These are phyloP conservation scores for Bombus waltoni DNA, from an alignment of 1,140 invertebrate species.

Conservation along the genomic window DNA sequence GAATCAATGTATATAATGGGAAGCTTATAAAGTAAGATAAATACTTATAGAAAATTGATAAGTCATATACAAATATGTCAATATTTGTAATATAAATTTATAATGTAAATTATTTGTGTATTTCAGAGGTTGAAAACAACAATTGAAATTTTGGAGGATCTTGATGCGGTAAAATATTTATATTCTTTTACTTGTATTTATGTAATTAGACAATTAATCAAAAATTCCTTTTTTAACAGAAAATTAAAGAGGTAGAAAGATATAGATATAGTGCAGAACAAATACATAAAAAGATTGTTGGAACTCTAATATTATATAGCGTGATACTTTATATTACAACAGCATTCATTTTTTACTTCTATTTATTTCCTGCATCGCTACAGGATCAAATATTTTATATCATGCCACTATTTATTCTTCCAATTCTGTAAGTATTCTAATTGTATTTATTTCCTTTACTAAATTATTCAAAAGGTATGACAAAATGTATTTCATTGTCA, in stretches of 20 bases:
- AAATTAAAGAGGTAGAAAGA: conserved; percentile 91
- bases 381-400: conserved; percentile 88
- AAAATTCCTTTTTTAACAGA: conserved; percentile 80
- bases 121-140: conserved; percentile 93
- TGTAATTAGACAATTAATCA: conserved; percentile 38
- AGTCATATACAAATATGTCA: not conserved
- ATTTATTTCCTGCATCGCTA: conserved; percentile 88
- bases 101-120: not conserved
- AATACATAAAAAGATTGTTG: conserved; percentile 90
- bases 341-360: conserved; percentile 90
- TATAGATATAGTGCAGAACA: conserved; percentile 91
- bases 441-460: not conserved
- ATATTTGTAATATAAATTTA: conserved; percentile 7
- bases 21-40: not conserved
- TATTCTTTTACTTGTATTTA: conserved; percentile 28
- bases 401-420: conserved; percentile 89
- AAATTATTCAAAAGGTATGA: conserved; percentile 9
- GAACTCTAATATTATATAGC: conserved; percentile 90
- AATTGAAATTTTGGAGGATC: conserved; percentile 88
- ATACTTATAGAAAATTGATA: not conserved
- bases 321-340: conserved; percentile 90
- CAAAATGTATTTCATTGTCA: conserved; percentile 71
- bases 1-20: too few relatives aligned
- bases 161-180: conserved; percentile 85
- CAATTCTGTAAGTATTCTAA: conserved; percentile 88